Percentiles rank a stretch among this genome's conserved stretches.
Evolutionary conservation across 2,113 vertebrate genomes (phyloP).

Genomic region (Actinemys pallida): DNA sequence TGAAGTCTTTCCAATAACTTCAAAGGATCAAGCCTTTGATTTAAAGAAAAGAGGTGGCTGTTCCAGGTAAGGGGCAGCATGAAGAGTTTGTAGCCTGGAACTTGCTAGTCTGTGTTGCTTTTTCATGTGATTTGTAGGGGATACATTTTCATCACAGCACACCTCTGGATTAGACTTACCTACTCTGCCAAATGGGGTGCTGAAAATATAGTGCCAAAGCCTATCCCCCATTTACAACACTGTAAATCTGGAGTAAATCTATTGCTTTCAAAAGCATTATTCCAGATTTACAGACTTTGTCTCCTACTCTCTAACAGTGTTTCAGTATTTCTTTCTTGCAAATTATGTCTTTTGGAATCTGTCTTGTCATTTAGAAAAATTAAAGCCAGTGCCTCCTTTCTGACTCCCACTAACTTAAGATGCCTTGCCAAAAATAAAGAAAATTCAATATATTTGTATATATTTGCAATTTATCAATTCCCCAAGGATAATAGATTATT

Average conservation of each 20-base stretch:
- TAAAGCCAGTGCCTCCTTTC: neutral
- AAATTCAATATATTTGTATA: slow-evolving; percentile 2
- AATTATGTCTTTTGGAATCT: neutral
- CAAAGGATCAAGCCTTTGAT: neutral
- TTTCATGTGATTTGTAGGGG: neutral
- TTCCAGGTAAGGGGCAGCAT: neutral
- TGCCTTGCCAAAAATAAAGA: slow-evolving; percentile 15
- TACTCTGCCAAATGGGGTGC: neutral
- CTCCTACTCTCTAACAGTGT: neutral
- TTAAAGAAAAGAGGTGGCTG: neutral
- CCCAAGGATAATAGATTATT: slow-evolving; percentile 44
- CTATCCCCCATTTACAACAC: neutral
- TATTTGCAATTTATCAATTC: slow-evolving; percentile 42
- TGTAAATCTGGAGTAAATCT: neutral
- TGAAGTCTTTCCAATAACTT: neutral
- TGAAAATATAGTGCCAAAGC: neutral
- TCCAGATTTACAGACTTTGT: neutral
- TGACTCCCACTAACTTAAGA: neutral
- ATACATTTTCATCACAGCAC: neutral
- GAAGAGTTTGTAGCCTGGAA: neutral
- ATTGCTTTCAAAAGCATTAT: neutral
- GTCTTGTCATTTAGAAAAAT: neutral
- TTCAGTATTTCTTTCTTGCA: neutral
- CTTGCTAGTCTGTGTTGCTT: neutral
- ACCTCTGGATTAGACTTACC: neutral